Conservation (phyloP, 2,113 vertebrate species). For the Physeter macrocephalus region DNA sequence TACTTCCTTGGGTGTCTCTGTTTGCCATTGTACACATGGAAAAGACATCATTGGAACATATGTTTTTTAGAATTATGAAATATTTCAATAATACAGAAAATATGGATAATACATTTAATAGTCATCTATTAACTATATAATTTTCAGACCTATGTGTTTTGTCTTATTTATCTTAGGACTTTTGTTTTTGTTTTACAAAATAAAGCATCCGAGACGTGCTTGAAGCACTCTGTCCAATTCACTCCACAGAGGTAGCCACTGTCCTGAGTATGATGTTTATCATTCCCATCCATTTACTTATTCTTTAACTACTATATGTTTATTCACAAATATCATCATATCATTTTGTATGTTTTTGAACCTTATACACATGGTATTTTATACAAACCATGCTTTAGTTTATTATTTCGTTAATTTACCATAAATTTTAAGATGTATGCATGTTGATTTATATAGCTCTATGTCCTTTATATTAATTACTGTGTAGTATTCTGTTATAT, state of each 20-base stretch:
- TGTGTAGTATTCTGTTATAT: neutral
- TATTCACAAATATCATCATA: neutral
- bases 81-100: conserved; percentile 19
- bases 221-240: neutral
- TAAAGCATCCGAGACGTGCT: neutral
- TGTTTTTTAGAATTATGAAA: conserved; percentile 13
- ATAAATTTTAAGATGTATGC: neutral
- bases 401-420: neutral
- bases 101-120: neutral
- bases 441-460: neutral
- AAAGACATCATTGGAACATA: conserved; percentile 10
- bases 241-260: neutral
- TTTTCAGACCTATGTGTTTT: conserved; percentile 2
- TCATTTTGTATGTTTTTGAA: neutral
- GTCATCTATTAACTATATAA: neutral
- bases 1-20: conserved; percentile 29
- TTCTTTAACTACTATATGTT: neutral
- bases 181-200: neutral
- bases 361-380: neutral
- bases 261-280: neutral
- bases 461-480: neutral
- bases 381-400: neutral
- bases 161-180: neutral
- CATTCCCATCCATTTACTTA: neutral
- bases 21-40: conserved; percentile 15